A percentile compares a stretch with the other conserved stretches of the same genome.
Conservation (phyloP, 2,888 invertebrate species). For the Tridacna gigas region DNA sequence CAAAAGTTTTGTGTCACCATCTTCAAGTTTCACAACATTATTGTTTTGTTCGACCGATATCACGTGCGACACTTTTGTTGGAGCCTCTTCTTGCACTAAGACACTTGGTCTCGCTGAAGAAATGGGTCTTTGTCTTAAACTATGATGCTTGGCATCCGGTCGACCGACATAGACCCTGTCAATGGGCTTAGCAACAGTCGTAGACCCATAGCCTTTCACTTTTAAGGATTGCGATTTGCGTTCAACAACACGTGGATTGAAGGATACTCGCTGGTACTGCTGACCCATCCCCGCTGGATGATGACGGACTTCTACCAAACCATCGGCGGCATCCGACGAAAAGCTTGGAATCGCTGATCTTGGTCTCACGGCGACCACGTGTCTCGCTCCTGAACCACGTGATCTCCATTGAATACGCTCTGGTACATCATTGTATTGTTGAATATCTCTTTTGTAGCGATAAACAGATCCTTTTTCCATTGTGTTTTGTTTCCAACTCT, state of each 20-base stretch:
- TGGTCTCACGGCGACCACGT: slow-evolving; percentile 46
- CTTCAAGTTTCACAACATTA: slow-evolving; percentile 47
- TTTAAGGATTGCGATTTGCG: slow-evolving; percentile 54
- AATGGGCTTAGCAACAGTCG: slow-evolving; percentile 55
- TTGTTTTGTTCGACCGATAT: slow-evolving; percentile 54
- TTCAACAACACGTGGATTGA: slow-evolving; percentile 46
- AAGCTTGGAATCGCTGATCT: slow-evolving; percentile 52
- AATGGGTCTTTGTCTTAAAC: slow-evolving; percentile 36
- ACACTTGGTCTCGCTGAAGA: slow-evolving; percentile 43
- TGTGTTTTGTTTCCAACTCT: slow-evolving; percentile 57
- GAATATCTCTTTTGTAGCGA: slow-evolving; percentile 8
- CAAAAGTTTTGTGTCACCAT: slow-evolving; percentile 43
- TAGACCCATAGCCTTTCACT: slow-evolving; percentile 29
- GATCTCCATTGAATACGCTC: slow-evolving; percentile 62
- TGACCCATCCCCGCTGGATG: slow-evolving; percentile 42
- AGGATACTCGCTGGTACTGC: slow-evolving; percentile 41
- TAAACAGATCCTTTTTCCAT: slow-evolving; percentile 44
- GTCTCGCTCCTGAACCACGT: slow-evolving; percentile 27
- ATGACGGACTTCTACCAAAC: slow-evolving; percentile 51
- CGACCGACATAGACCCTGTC: slow-evolving; percentile 55
- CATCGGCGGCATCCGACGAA: slow-evolving; percentile 35
- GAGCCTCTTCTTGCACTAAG: slow-evolving; percentile 34
- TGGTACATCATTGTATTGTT: slow-evolving; percentile 41
- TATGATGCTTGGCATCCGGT: slow-evolving; percentile 52
- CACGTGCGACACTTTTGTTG: slow-evolving; percentile 13